Evolutionary conservation across 2,113 vertebrate genomes (phyloP).

Genomic region (Cebidichthys violaceus): DNA sequence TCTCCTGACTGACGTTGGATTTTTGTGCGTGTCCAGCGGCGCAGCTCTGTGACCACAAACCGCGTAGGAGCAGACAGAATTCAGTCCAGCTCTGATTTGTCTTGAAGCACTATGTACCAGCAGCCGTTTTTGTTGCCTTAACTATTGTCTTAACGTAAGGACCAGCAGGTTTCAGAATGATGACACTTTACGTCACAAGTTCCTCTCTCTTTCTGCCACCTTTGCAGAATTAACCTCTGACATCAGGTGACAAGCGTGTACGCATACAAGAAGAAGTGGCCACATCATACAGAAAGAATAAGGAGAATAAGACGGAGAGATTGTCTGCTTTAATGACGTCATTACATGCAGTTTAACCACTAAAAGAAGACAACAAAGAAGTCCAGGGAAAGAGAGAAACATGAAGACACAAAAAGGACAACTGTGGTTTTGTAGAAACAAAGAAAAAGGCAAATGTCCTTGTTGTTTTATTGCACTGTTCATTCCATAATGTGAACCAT

Average conservation of each 20-base stretch:
- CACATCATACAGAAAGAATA: conserved; percentile 16
- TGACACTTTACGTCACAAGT: conserved; percentile 27
- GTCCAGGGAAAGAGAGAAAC: conserved; percentile 25
- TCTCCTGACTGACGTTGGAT: conserved; percentile 57
- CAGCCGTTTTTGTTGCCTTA: conserved; percentile 59
- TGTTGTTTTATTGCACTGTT: conserved; percentile 81
- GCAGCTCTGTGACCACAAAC: conserved; percentile 48
- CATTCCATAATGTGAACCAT: conserved; percentile 84
- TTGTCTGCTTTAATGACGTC: conserved; percentile 58
- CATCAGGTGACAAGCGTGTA: conserved; percentile 20
- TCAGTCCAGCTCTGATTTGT: conserved; percentile 37
- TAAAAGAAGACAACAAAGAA: conserved; percentile 63
- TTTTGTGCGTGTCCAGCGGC: conserved; percentile 17
- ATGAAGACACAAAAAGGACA: conserved; percentile 70
- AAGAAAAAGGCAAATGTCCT: conserved; percentile 56
- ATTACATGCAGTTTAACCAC: conserved; percentile 73
- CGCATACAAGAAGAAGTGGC: conserved; percentile 38
- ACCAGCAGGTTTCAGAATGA: conserved; percentile 53
- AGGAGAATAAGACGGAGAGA: conserved; percentile 9
- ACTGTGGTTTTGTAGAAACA: conserved; percentile 69
- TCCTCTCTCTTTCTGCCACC: conserved; percentile 26
- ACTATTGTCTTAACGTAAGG: conserved; percentile 55
- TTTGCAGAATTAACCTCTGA: conserved; percentile 36
- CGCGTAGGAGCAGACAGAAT: conserved; percentile 34
- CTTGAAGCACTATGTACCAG: conserved; percentile 62